Evolutionary conservation across 2,888 invertebrate species (phyloP).

Genomic region (Lordiphosa andalusiaca): DNA sequence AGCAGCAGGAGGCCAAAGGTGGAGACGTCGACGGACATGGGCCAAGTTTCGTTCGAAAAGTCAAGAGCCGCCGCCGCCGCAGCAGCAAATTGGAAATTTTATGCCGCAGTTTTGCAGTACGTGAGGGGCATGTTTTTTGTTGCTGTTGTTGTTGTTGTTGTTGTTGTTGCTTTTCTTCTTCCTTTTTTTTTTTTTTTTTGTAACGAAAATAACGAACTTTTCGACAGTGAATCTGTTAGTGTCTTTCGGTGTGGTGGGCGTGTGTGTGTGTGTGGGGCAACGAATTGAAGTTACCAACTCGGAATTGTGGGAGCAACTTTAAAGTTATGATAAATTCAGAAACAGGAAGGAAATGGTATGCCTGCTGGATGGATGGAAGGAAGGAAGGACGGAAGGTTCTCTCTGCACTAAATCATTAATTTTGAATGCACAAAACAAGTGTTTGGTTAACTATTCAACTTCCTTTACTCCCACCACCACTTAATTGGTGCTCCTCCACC

Average conservation of each 20-base stretch:
- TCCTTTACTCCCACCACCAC: too few relatives aligned
- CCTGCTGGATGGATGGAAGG: too few relatives aligned
- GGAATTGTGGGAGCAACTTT: too few relatives aligned
- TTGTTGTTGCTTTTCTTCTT: too few relatives aligned
- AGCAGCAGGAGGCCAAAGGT: background rate
- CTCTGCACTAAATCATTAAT: too few relatives aligned
- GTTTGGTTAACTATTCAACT: too few relatives aligned
- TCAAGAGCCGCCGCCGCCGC: constrained; percentile 42
- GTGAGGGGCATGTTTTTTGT: constrained; percentile 37
- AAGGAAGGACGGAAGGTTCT: too few relatives aligned
- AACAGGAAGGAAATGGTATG: too few relatives aligned
- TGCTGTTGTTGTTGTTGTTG: too few relatives aligned
- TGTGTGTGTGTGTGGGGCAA: constrained; percentile 30
- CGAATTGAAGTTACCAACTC: background rate
- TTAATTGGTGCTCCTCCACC: too few relatives aligned
- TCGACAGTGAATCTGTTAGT: constrained; percentile 16
- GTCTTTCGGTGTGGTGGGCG: constrained; percentile 7
- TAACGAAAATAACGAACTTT: constrained; percentile 61
- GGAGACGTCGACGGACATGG: constrained; percentile 40
- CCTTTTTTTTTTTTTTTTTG: constrained; percentile 28
- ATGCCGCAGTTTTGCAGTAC: constrained; percentile 67
- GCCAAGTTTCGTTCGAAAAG: constrained; percentile 63
- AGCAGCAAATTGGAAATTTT: constrained; percentile 73
- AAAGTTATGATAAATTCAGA: too few relatives aligned
- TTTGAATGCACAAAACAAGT: too few relatives aligned